phyloP scores from a whole-genome alignment of 2,888 invertebrate species.

The Eupithecia insigniata region DNA sequence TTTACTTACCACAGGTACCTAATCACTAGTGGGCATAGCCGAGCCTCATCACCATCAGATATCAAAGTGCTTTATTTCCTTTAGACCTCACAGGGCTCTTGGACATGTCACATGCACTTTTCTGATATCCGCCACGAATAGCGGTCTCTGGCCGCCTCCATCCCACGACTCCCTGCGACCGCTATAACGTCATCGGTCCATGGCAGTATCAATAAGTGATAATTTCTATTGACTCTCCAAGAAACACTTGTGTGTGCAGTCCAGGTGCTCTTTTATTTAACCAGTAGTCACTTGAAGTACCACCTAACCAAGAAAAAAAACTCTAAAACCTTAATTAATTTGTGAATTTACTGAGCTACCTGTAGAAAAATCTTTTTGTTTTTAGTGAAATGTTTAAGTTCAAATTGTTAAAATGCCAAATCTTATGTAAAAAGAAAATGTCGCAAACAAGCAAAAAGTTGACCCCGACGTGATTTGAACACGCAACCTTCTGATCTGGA shows the following conservation, averaged over 20 bases:
- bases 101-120: too few relatives aligned
- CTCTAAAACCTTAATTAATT: neutral
- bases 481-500: conserved; percentile 99
- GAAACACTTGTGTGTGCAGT: neutral
- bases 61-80: too few relatives aligned
- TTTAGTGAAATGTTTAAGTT: neutral
- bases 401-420: neutral
- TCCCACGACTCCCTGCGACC: too few relatives aligned
- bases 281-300: too few relatives aligned
- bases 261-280: neutral
- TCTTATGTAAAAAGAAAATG: neutral
- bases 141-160: too few relatives aligned
- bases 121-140: too few relatives aligned
- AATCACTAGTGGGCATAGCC: too few relatives aligned
- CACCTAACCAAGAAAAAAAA: too few relatives aligned
- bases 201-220: too few relatives aligned
- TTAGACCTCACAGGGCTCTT: too few relatives aligned
- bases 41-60: too few relatives aligned
- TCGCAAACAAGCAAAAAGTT: conserved; percentile 54
- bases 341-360: neutral
- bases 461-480: conserved; percentile 99
- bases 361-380: neutral
- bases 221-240: neutral
- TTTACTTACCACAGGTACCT: neutral
- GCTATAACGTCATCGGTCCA: too few relatives aligned